phyloP scores from a whole-genome alignment of 2,888 invertebrate species.

The Troglohyphantes excavatus region DNA sequence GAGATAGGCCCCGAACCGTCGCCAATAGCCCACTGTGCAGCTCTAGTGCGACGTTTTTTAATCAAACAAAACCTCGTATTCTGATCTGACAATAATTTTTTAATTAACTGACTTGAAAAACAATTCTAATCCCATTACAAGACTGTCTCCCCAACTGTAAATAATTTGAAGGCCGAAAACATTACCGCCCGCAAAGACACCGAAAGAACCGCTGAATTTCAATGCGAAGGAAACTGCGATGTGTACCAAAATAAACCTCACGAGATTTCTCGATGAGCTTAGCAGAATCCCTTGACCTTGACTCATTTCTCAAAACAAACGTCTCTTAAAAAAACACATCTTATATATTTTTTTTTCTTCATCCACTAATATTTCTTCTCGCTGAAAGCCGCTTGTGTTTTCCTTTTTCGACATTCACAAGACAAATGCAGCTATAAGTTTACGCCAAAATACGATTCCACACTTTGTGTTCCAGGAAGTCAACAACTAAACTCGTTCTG shows the following conservation, averaged over 20 bases:
- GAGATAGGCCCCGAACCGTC: too few relatives aligned
- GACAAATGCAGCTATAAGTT: too few relatives aligned
- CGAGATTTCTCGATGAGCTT: not conserved
- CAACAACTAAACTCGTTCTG: not conserved
- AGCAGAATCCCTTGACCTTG: conserved; percentile 17
- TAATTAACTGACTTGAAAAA: too few relatives aligned
- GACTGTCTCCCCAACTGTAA: not conserved
- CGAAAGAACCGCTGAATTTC: not conserved
- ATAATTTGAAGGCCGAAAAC: conserved; percentile 4
- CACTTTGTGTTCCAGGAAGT: not conserved
- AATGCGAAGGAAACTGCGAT: conserved; percentile 16
- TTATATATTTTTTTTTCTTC: too few relatives aligned
- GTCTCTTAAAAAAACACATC: too few relatives aligned
- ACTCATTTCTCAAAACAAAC: conserved; percentile 24
- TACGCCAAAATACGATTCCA: not conserved
- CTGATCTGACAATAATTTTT: too few relatives aligned
- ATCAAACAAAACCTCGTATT: too few relatives aligned
- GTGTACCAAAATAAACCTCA: not conserved
- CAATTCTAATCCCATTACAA: not conserved
- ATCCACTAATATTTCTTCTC: too few relatives aligned
- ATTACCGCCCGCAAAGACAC: not conserved
- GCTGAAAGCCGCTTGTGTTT: too few relatives aligned
- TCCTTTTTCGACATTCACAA: too few relatives aligned
- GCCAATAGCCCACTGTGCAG: too few relatives aligned
- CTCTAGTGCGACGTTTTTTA: too few relatives aligned